These are phyloP conservation scores for Panthera leo DNA, from an alignment of 2,113 vertebrate species.

Conservation along the genomic window DNA sequence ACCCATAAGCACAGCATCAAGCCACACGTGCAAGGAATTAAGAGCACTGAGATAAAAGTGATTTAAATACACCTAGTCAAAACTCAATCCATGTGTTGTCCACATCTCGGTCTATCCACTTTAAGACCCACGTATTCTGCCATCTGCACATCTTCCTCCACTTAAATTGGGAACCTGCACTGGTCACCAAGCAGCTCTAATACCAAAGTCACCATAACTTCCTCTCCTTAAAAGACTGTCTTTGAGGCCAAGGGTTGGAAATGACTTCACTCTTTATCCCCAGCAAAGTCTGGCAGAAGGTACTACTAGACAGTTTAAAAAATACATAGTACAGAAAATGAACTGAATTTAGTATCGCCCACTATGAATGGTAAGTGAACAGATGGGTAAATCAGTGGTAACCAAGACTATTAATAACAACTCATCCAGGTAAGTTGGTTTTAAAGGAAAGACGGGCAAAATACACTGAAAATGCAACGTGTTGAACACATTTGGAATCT, in stretches of 20 bases:
- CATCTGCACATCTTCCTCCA: background rate
- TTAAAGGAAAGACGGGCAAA: background rate
- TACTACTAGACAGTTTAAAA: background rate
- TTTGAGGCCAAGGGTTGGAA: background rate
- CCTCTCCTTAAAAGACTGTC: background rate
- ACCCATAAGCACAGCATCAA: conserved; percentile 31
- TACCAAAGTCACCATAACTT: background rate
- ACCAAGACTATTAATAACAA: conserved; percentile 10
- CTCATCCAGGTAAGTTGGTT: background rate
- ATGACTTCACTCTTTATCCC: background rate
- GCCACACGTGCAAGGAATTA: conserved; percentile 56
- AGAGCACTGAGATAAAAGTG: conserved; percentile 38
- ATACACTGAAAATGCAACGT: background rate
- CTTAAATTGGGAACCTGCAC: background rate
- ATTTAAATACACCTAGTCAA: background rate
- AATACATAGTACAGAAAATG: background rate
- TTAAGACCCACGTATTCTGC: background rate
- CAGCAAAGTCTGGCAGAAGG: background rate
- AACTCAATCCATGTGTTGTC: background rate
- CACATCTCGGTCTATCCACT: background rate
- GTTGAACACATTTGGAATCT: background rate
- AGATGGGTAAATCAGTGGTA: background rate
- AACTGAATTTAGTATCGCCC: background rate
- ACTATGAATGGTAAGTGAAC: background rate
- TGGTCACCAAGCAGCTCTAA: background rate